A percentile compares a stretch with the other conserved stretches of the same genome.
These are phyloP conservation scores for Apodemus speciosus DNA, from an alignment of 2,113 vertebrate species.

Conservation along the genomic window DNA sequence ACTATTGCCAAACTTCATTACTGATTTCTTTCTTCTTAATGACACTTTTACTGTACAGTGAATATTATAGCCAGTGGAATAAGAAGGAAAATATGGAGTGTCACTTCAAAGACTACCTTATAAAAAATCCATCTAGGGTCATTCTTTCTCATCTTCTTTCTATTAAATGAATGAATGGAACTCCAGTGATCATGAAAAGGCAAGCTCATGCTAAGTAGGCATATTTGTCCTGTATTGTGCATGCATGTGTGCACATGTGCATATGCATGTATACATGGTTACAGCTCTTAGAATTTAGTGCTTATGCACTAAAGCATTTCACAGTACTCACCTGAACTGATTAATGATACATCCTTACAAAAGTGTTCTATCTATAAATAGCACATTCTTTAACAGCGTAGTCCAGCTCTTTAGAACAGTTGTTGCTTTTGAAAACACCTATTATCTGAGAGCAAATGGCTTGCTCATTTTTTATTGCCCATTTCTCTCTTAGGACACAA, in stretches of 20 bases:
- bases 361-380: background rate
- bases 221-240: background rate
- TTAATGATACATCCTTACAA: background rate
- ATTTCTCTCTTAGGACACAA: background rate
- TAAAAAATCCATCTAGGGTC: background rate
- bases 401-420: background rate
- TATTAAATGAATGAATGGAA: conserved; percentile 24
- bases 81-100: background rate
- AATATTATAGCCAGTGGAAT: background rate
- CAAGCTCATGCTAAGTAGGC: background rate
- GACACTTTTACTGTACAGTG: background rate
- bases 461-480: background rate
- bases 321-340: background rate
- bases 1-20: background rate
- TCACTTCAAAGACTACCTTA: background rate
- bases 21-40: conserved; percentile 11
- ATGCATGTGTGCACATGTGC: background rate
- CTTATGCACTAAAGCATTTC: background rate
- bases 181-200: background rate
- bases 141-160: background rate
- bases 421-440: background rate
- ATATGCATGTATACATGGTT: background rate
- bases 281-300: background rate
- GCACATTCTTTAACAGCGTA: background rate
- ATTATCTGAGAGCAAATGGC: background rate